Conservation (phyloP, 2,113 vertebrate genomes). For the Dascyllus trimaculatus region DNA sequence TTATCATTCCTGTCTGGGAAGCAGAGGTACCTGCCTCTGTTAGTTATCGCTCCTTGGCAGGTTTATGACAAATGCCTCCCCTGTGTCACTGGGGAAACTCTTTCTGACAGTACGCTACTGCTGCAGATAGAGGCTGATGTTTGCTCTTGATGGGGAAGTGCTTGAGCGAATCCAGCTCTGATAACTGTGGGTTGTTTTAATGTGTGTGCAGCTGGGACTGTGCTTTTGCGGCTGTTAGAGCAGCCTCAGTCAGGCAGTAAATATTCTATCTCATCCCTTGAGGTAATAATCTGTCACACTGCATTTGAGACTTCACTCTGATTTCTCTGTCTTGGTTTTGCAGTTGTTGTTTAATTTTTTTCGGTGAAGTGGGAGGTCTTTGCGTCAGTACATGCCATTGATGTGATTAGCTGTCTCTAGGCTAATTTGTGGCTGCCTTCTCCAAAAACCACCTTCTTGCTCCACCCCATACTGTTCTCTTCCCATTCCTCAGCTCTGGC, state of each 20-base stretch:
- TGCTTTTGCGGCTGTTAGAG: slow-evolving; percentile 34
- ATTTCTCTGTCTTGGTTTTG: slow-evolving; percentile 16
- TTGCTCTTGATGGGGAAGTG: slow-evolving; percentile 33
- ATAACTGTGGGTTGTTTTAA: slow-evolving; percentile 40
- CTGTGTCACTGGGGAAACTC: slow-evolving; percentile 40
- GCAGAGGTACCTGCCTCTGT: slow-evolving; percentile 51
- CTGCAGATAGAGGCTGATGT: slow-evolving; percentile 43
- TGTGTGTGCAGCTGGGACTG: slow-evolving; percentile 35
- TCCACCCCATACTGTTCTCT: slow-evolving; percentile 71
- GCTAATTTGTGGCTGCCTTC: slow-evolving; percentile 67
- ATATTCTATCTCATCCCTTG: slow-evolving; percentile 28
- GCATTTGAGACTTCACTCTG: background rate
- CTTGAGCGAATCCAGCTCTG: slow-evolving; percentile 23
- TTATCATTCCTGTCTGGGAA: slow-evolving; percentile 60
- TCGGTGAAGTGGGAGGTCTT: slow-evolving; percentile 60
- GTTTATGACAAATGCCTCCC: slow-evolving; percentile 71
- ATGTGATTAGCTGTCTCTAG: slow-evolving; percentile 73
- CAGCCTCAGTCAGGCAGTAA: slow-evolving; percentile 23
- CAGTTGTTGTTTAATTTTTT: slow-evolving; percentile 21
- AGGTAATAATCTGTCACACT: slow-evolving; percentile 37
- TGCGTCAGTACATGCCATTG: slow-evolving; percentile 75
- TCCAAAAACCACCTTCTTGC: slow-evolving; percentile 58
- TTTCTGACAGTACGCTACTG: slow-evolving; percentile 27
- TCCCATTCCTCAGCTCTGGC: slow-evolving; percentile 80
- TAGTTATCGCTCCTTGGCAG: slow-evolving; percentile 64